These are phyloP conservation scores for Podotricha telesiphe DNA, from an alignment of 2,888 invertebrate species.

Conservation along the genomic window DNA sequence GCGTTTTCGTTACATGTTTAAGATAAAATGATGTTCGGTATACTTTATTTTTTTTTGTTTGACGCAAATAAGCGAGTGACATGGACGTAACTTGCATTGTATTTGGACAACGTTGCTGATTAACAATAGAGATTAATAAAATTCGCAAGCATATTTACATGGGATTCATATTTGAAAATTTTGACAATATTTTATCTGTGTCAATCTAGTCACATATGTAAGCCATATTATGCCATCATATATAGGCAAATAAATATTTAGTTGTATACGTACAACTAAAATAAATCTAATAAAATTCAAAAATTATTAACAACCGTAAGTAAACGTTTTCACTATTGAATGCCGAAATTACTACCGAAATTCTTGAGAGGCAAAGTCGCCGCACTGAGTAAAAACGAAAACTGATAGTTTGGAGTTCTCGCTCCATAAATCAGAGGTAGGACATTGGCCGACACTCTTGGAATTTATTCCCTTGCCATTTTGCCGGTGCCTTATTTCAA, in stretches of 20 bases:
- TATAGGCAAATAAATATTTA: too few species aligned
- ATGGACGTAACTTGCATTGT: slow-evolving; percentile 32
- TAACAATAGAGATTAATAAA: slow-evolving; percentile 26
- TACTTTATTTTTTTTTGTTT: slow-evolving; percentile 40
- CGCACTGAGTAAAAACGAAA: slow-evolving; percentile 68
- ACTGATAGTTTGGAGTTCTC: slow-evolving; percentile 61
- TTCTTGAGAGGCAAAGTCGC: slow-evolving; percentile 62
- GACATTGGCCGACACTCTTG: slow-evolving; percentile 65
- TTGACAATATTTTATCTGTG: background rate
- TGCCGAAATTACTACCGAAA: slow-evolving; percentile 60
- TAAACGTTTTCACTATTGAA: slow-evolving; percentile 48
- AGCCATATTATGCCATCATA: too few species aligned
- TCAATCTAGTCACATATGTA: too few species aligned
- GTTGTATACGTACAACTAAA: too few species aligned
- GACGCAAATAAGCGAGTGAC: slow-evolving; percentile 44
- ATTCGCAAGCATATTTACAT: slow-evolving; percentile 1
- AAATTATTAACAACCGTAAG: slow-evolving; percentile 36
- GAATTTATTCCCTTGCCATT: slow-evolving; percentile 71
- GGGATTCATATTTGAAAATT: background rate
- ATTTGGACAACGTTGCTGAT: slow-evolving; percentile 35
- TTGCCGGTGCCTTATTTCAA: slow-evolving; percentile 54
- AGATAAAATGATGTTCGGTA: slow-evolving; percentile 52
- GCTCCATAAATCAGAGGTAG: slow-evolving; percentile 75
- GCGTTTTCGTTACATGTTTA: slow-evolving; percentile 60
- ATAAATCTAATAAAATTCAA: background rate